Evolutionary conservation across 2,797 vertebrate species (phyloP), one percentile per base, ranked within the genome.

Genomic region (Acestrorhynchus altus): DNA sequence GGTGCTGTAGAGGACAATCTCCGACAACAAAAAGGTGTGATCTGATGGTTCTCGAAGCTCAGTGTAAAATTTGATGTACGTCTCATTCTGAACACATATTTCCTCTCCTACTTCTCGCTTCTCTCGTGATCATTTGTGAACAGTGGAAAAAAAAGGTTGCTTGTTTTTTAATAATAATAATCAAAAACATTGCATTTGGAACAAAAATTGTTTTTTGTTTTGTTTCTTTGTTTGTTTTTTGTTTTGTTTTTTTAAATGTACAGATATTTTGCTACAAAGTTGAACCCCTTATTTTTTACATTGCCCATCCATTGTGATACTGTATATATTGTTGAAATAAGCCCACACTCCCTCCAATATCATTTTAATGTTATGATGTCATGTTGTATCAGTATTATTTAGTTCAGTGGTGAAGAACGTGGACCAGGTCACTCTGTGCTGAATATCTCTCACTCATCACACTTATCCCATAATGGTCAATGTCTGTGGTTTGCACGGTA

Each of bases 261-360:
- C 83, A 86, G 83, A 86, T 86, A 86, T 86, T 86, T 86, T 86
- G 83, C 84, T 86, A 86, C 80, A 77, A 86, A 86, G 74, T 76
- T 79, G 78, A 84, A 78, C 78, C 76, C 79, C 84, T 86, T 86
- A 84, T 86, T 86, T 86, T 86, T 83, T 84, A 86, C 84, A 84
- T 86, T 39, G 70, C 76, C 75, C 81, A 83, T 86, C 79, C 84
- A 86, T 86, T 81, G 84, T 86, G 81, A 82, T 84, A 82, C 80
- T 86, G 81, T 86, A 86, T 39, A 86, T 86, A 84, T 75, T 69
- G 80, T 81, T 52, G 22, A 81, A 82, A 76, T 60, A 60, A 83
- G 70, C 80, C 59, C 46, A 80, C 71, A 60, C 79, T 68, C 77
- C 49, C 76, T 72, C 72, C 22, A 59, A 66, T 63, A 59, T 82